Conservation (phyloP, 2,888 invertebrate species). For the Meiosimyza platycephala region DNA sequence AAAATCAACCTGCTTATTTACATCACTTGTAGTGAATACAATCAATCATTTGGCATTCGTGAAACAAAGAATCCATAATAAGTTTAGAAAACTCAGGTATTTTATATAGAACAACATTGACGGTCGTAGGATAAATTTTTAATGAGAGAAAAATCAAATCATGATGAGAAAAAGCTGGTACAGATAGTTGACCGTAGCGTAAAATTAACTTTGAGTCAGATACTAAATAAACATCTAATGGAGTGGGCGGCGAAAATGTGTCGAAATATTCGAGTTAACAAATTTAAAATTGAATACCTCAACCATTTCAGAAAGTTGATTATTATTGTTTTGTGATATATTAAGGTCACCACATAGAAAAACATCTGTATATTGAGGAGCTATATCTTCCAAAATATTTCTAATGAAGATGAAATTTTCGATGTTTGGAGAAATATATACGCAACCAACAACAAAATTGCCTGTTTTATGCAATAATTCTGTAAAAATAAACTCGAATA, state of each 20-base stretch:
- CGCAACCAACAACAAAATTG: no score
- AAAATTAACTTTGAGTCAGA: constrained; percentile 2
- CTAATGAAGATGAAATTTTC: not conserved
- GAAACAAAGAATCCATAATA: not conserved
- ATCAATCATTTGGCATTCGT: not conserved
- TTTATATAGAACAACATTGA: no score
- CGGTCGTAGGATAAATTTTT: not conserved
- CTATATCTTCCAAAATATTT: not conserved
- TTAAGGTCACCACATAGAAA: not conserved
- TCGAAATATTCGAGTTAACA: not conserved
- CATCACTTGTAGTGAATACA: not conserved
- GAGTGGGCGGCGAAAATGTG: constrained; percentile 3
- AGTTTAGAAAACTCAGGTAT: no score
- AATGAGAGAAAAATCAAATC: no score
- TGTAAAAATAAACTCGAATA: not conserved
- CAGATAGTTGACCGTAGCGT: constrained; percentile 5
- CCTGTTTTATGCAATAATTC: not conserved
- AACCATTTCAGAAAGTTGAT: not conserved
- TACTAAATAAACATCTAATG: constrained; percentile 6
- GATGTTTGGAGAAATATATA: not conserved
- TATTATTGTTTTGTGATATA: not conserved
- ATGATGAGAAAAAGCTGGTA: constrained; percentile 1
- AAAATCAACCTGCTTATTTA: not conserved
- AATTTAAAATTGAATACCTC: no score
- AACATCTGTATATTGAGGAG: not conserved